These are phyloP conservation scores for Odontocolon sp. DNA, from an alignment of 2,888 invertebrate genomes.

Conservation along the genomic window DNA sequence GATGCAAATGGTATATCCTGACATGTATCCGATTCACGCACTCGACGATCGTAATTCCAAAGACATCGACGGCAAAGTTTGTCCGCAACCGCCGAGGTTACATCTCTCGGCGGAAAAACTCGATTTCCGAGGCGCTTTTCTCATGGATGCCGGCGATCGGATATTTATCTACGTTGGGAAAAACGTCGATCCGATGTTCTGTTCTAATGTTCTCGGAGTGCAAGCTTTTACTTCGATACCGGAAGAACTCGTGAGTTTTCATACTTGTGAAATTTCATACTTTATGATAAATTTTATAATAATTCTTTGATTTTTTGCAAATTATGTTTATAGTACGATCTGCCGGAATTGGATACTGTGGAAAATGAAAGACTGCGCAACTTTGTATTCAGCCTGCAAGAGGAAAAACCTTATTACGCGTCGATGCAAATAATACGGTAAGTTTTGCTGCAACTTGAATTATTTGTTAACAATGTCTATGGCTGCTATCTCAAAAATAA, in stretches of 20 bases:
- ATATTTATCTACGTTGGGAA: slow-evolving; percentile 93
- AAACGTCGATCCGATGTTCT: slow-evolving; percentile 87
- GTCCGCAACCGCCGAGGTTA: slow-evolving; percentile 88
- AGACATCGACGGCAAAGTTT: slow-evolving; percentile 79
- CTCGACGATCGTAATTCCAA: slow-evolving; percentile 83
- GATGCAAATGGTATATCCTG: slow-evolving; percentile 94
- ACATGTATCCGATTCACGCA: slow-evolving; percentile 93
- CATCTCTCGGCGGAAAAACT: slow-evolving; percentile 95
- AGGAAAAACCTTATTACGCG: slow-evolving; percentile 91
- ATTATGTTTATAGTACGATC: slow-evolving; percentile 83
- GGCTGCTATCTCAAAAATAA: too few species aligned
- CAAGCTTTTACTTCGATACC: slow-evolving; percentile 87
- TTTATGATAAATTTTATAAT: too few species aligned
- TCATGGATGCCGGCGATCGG: slow-evolving; percentile 93
- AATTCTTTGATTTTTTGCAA: too few species aligned
- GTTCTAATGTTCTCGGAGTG: slow-evolving; percentile 90
- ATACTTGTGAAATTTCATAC: not conserved
- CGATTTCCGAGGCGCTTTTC: slow-evolving; percentile 91
- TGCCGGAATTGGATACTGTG: slow-evolving; percentile 90
- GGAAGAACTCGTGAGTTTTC: slow-evolving; percentile 84
- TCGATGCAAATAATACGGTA: slow-evolving; percentile 92
- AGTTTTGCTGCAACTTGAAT: slow-evolving; percentile 61
- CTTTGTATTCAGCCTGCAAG: slow-evolving; percentile 92
- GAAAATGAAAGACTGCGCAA: slow-evolving; percentile 89
- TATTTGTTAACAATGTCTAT: not conserved